Evolutionary conservation across 1,140 invertebrate species (phyloP).

Genomic region (Luehdorfia chinensis): DNA sequence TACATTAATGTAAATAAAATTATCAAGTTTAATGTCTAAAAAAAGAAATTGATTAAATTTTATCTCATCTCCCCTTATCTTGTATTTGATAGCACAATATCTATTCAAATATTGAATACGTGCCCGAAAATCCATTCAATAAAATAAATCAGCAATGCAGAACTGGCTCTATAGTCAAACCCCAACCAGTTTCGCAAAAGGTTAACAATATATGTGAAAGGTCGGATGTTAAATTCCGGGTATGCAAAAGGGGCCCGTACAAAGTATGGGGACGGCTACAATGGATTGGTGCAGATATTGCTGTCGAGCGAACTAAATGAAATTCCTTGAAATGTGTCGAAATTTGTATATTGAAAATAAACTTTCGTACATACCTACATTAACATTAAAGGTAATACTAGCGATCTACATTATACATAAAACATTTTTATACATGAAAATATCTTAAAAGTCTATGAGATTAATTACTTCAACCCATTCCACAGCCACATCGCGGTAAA

Average conservation of each 20-base stretch:
- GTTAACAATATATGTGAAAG: constrained; percentile 32
- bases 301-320: constrained; percentile 11
- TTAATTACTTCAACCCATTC: constrained; percentile 12
- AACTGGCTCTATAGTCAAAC: constrained; percentile 18
- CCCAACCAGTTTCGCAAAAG: constrained; percentile 27
- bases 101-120: constrained; percentile 8
- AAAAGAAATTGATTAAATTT: no score
- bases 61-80: not conserved
- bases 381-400: constrained; percentile 10
- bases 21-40: no score
- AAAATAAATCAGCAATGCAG: constrained; percentile 16
- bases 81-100: constrained; percentile 1
- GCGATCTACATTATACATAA: constrained; percentile 5
- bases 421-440: constrained; percentile 4
- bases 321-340: constrained; percentile 16
- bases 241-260: constrained; percentile 21
- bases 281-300: constrained; percentile 9
- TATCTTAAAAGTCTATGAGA: constrained; percentile 9
- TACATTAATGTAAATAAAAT: no score
- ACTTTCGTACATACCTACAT: constrained; percentile 15
- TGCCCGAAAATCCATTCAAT: constrained; percentile 13
- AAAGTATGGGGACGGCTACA: constrained; percentile 7
- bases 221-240: constrained; percentile 30
- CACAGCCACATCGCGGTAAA: constrained; percentile 16
- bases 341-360: constrained; percentile 19